Evolutionary conservation across 2,797 vertebrate genomes (phyloP), one percentile per base, ranked within the genome.

Genomic region (Aythya fuligula): DNA sequence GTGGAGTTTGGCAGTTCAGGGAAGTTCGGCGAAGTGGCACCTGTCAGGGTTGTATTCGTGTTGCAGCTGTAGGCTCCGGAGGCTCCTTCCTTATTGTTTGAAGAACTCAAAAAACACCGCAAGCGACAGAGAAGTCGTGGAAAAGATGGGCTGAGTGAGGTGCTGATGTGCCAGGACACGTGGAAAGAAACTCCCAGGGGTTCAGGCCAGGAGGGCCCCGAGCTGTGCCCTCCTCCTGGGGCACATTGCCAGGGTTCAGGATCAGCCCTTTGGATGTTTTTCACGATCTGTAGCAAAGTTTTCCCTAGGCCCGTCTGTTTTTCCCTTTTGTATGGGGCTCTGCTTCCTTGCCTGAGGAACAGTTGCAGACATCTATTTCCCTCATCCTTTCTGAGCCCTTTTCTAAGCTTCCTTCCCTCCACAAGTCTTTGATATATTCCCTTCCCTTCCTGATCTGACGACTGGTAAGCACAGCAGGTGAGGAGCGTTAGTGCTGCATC

Each of bases 351-450:
- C 95, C 93, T 45, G 91, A 96, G 95, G 93, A 95, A 8, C 90
- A 90, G 76, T 96, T 90, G 78, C 92, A 95, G 81, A 94, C 66
- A 84, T 89, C 88, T 93, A 85, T 94, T 94, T 95, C 78, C 88
- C 90, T 96, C 93, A 91, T 96, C 96, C 90, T 96, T 92, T 95
- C 90, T 94, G 86, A 95, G 91, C 75, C 83, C 88, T 89, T 87
- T 94, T 80, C 90, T 96, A 96, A 95, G 93, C 94, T 96, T 96
- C 96, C 94, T 95, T 95, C 85, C 86, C 81, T 92, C 66, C 0
- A 4, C 76, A 90, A 92, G 88, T 78, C 94, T 97, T 97, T 96
- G 93, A 97, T 97, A 96, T 93, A 97, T 97, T 96, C 96, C 93
- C 92, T 94, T 97, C 87, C 86, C 90, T 95, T 96, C 96, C 95